A percentile compares a stretch with the other conserved stretches of the same genome.
Evolutionary conservation across 2,797 vertebrate genomes (phyloP).

Genomic region (Hemibagrus guttatus): DNA sequence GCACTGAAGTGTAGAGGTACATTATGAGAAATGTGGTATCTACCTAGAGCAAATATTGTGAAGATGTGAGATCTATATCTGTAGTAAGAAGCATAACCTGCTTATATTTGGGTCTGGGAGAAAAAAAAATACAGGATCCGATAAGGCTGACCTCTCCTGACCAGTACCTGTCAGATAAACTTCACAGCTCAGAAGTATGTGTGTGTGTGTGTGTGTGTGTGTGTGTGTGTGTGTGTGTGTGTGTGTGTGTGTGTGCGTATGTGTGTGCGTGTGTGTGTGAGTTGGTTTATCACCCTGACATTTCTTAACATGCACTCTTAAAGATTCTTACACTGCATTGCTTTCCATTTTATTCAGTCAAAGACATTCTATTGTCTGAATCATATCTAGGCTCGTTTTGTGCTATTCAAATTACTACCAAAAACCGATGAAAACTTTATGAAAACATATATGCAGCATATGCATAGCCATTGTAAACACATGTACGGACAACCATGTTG

Average conservation of each 20-base stretch:
- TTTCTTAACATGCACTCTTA: slow-evolving; percentile 19
- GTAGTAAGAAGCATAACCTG: slow-evolving; percentile 26
- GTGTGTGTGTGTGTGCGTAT: neutral
- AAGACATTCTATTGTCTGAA: neutral
- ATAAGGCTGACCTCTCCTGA: slow-evolving; percentile 37
- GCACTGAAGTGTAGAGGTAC: neutral
- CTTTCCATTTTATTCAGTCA: slow-evolving; percentile 18
- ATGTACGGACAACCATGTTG: neutral
- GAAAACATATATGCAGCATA: neutral
- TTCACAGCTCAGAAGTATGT: slow-evolving; percentile 21
- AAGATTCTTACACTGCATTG: slow-evolving; percentile 33
- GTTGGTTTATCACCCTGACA: slow-evolving; percentile 41
- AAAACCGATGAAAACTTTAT: neutral
- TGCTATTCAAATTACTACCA: neutral
- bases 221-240: neutral
- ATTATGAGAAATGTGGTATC: slow-evolving; percentile 16
- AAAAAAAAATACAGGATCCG: slow-evolving; percentile 25
- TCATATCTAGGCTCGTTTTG: neutral
- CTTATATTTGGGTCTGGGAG: slow-evolving; percentile 19
- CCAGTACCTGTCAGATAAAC: slow-evolving; percentile 38
- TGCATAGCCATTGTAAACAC: neutral
- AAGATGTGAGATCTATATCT: slow-evolving; percentile 26
- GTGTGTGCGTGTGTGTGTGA: neutral
- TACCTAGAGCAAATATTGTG: neutral
- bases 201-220: neutral